Evolutionary conservation across 2,797 vertebrate genomes (phyloP), one percentile per base, ranked within the genome.

Genomic region (Denticeps clupeoides): DNA sequence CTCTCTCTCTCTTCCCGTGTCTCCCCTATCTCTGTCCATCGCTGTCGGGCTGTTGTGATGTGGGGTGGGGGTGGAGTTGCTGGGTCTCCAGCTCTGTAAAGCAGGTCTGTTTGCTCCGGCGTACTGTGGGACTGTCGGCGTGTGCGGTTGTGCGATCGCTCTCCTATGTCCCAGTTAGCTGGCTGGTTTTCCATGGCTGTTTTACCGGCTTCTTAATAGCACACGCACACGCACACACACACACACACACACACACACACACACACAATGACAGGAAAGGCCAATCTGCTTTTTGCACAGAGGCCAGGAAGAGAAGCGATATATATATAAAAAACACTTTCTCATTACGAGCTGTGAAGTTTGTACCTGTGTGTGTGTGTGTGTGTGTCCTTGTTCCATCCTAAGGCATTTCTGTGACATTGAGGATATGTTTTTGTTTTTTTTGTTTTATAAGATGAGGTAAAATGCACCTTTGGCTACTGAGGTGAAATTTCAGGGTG

Each of bases 191-290:
- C 56, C 62, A 60, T 16, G 60, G 38, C n/a, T n/a, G n/a, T n/a
- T n/a, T n/a, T n/a, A n/a, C n/a, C n/a, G n/a, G n/a, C n/a, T n/a
- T n/a, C n/a, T n/a, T n/a, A n/a, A n/a, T n/a, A n/a, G 23, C 15
- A 12, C 55, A 1, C 50, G 15, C 24, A 35, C 51, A 32, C 47
- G 27, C 37, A 55, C 45, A 53, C 54, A 40, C 53, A 56, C 47
- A 41, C 45, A 52, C 50, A 49, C 55, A 56, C 43, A 45, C 62
- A 43, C 12, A 4, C 48, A 49, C 19, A 22, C 59, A 68, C 67
- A 51, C 60, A 2, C 72, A 84, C 79, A 84, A 84, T 81, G 71
- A 72, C 79, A 80, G 81, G 82, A 86, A 81, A 74, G 72, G 69
- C 75, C 48, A 58, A 77, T 66, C 74, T 70, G 60, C 58, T 21